Evolutionary conservation across 2,113 vertebrate species (phyloP).

Genomic region (Neotoma lepida): DNA sequence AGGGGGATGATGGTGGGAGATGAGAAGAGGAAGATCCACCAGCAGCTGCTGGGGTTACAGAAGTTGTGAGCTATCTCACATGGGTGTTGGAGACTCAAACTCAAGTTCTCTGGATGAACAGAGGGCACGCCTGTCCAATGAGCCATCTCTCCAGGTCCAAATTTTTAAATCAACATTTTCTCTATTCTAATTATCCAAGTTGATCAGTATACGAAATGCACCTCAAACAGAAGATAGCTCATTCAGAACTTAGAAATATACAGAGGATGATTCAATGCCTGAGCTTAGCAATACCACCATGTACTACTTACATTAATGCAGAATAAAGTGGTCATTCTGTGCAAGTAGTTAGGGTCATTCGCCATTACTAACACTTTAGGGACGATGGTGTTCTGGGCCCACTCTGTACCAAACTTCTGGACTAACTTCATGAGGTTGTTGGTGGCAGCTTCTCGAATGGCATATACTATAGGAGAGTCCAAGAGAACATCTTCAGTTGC

Average conservation of each 20-base stretch:
- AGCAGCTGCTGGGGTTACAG: too few relatives aligned
- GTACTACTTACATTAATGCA: slow-evolving; percentile 92
- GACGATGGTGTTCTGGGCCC: slow-evolving; percentile 94
- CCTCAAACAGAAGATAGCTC: neutral
- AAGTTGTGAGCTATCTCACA: neutral
- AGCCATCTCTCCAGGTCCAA: neutral
- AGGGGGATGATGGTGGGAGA: neutral
- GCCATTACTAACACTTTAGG: slow-evolving; percentile 95
- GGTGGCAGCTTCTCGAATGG: slow-evolving; percentile 93
- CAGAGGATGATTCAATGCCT: neutral
- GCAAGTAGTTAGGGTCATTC: slow-evolving; percentile 93
- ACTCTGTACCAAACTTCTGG: slow-evolving; percentile 94
- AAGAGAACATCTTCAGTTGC: neutral
- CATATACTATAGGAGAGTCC: slow-evolving; percentile 86
- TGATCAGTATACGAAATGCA: slow-evolving; percentile 12
- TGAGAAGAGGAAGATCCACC: neutral
- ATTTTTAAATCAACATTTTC: slow-evolving; percentile 19
- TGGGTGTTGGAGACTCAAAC: neutral
- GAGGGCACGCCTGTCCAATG: neutral
- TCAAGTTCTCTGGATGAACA: neutral
- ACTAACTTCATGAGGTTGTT: slow-evolving; percentile 94
- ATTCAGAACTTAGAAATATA: slow-evolving; percentile 29
- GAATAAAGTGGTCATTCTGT: slow-evolving; percentile 95
- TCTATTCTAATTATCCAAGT: slow-evolving; percentile 30
- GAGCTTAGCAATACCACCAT: neutral